Evolutionary conservation across 1,140 invertebrate species (phyloP), one percentile per base, ranked within the genome.

Genomic region (Zaprionus ornatus): DNA sequence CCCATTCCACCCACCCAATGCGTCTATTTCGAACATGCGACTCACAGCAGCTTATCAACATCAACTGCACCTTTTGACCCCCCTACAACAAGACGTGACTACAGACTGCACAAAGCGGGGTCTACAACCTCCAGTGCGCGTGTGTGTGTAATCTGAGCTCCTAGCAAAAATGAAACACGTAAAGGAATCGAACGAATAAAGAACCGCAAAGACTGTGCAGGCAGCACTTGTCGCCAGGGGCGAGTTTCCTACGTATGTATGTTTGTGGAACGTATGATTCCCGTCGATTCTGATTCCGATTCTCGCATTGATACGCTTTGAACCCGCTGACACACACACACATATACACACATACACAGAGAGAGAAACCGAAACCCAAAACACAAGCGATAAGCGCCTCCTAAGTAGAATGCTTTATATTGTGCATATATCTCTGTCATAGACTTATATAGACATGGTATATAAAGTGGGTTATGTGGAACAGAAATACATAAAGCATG

Each of bases 251-350:
- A 32, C 10, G 7, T 32, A 17, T 40, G 7, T 45, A 45, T 56
- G 7, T 45, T 17, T 56, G 55, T 64, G 29, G 35, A 75, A 37
- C 59, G 59, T 60, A 32, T 50, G 57, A 65, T 57, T 56, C 10
- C 40, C 62, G 50, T 54, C 45, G 52, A 23, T 54, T 25, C 2
- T 19, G 54, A 66, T 57, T 56, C n/a, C 35, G 62, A 72, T 76
- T 57, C 67, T 64, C 42, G 32, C 10, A 63, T 66, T 77, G 77
- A 80, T 80, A 80, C 68, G 79, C 65, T 65, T 77, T 87, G 83
- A 87, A 87, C 83, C 27, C 83, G 56, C 80, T 86, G 83, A 86
- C 83, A 87, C 60, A 66, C 40, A 17, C 40, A 17, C n/a, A 42
- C 2, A 17, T 6, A 17, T 6, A 17, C 5, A 42, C 5, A 42